Conservation (phyloP, 1,140 invertebrate genomes). For the Myzus persicae region DNA sequence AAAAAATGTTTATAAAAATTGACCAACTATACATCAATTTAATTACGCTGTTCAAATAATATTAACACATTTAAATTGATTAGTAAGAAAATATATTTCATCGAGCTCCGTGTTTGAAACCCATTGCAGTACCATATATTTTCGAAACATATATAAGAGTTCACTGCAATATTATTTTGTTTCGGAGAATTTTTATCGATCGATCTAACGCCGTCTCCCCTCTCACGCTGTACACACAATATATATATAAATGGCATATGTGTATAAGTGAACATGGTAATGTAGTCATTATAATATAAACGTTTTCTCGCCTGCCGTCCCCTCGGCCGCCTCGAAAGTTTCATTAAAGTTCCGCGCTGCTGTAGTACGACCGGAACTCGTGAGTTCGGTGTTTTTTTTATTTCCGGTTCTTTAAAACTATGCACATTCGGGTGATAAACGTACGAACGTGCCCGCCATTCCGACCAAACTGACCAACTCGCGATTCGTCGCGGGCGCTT, state of each 20-base stretch:
- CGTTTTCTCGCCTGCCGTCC: background rate
- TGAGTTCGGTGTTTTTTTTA: background rate
- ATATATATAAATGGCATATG: background rate
- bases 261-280: background rate
- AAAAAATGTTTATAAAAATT: too few species aligned
- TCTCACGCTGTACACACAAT: background rate
- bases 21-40: too few species aligned
- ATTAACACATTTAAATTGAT: background rate
- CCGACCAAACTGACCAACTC: background rate
- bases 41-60: background rate
- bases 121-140: background rate
- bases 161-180: background rate
- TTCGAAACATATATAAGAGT: background rate
- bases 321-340: background rate
- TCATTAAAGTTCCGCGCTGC: background rate
- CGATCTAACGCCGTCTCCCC: background rate
- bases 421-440: background rate
- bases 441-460: background rate
- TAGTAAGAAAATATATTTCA: background rate
- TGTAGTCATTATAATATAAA: conserved; percentile 18
- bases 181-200: background rate
- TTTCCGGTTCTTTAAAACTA: conserved; percentile 13
- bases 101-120: background rate
- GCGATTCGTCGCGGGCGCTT: background rate
- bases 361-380: background rate